Base-by-base conservation (phyloP, 2,797 vertebrate species). In the Calcarius lapponicus region DNA sequence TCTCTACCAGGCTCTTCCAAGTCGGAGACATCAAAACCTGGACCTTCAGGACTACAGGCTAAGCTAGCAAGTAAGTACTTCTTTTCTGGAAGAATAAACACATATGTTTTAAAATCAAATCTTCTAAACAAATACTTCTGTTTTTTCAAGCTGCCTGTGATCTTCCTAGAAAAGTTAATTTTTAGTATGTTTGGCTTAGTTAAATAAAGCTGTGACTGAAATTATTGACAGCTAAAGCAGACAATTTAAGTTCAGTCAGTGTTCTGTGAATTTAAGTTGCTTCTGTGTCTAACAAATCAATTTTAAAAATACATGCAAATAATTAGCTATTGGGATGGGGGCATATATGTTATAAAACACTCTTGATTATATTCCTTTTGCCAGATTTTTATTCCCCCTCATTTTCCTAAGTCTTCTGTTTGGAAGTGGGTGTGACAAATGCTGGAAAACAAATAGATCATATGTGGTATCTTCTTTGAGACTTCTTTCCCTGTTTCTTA, bases 11-110 rank as follows among this genome's bases (percentile, higher is more conserved):
- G 99, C 97, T 99, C 99, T 97, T 99, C 99, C 96, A 99, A 99
- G 97, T 98, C 99, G n/a, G 99, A 99, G 98, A 98, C 99, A 91
- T 99, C 99, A 97, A 99, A 99, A 98, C 99, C 99, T 98, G 99
- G 99, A 98, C 99, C 99, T 96, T 99, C 99, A 94, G 99, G 99
- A 99, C 98, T 99, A 95, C 99, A 99, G 98, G 99, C 99, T 98
- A 99, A 99, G 98, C 98, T 99, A 98, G 99, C 99, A 98, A 99
- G 99, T 99, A 98, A 99, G 99, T 99, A 26, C 2, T 60, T 82
- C 36, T 74, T 83, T 86, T 81, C 40, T 64, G 45, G 58, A 80
- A 74, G 25, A 69, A 31, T 54, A 86, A 73, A 40, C 14, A 38
- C 40, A 1, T 54, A 10, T 61, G 17, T 86, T 42, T 86, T 74